These are phyloP conservation scores for Drosophila truncata DNA, from an alignment of 1,140 invertebrate species.

Conservation along the genomic window DNA sequence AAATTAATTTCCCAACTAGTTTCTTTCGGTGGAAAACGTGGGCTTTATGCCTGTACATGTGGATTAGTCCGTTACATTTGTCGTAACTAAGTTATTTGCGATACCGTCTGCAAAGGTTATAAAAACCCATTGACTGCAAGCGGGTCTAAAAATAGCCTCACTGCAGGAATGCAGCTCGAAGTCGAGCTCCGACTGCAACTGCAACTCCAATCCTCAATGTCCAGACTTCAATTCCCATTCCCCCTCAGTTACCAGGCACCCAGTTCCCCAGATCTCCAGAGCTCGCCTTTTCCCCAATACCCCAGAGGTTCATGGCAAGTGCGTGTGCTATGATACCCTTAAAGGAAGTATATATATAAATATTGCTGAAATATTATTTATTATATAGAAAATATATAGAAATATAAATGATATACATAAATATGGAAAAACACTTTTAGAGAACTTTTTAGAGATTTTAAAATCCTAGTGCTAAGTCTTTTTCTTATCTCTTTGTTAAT, in stretches of 20 bases:
- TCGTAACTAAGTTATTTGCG: conserved; percentile 50
- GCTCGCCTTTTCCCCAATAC: neutral
- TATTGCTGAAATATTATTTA: too few species aligned
- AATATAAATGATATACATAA: neutral
- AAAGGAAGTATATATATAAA: neutral
- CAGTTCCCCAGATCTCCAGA: conserved; percentile 3
- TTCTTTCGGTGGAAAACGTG: conserved; percentile 15
- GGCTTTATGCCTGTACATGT: neutral
- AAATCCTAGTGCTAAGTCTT: neutral
- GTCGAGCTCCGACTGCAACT: conserved; percentile 24
- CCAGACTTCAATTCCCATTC: conserved; percentile 13
- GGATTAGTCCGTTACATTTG: conserved; percentile 46
- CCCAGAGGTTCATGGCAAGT: conserved; percentile 49
- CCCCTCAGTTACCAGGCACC: conserved; percentile 1
- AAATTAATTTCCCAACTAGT: neutral
- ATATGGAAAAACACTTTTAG: neutral
- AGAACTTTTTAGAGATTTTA: neutral
- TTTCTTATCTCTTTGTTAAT: neutral
- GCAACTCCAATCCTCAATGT: conserved; percentile 19
- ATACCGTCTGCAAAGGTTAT: conserved; percentile 43
- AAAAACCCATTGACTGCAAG: conserved; percentile 74
- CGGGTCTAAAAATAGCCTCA: conserved; percentile 73
- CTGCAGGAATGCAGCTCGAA: conserved; percentile 75
- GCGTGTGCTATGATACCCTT: conserved; percentile 39
- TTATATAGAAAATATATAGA: too few species aligned